Base-by-base conservation (phyloP, 1,140 invertebrate species). In the Drosophila bocki region DNA sequence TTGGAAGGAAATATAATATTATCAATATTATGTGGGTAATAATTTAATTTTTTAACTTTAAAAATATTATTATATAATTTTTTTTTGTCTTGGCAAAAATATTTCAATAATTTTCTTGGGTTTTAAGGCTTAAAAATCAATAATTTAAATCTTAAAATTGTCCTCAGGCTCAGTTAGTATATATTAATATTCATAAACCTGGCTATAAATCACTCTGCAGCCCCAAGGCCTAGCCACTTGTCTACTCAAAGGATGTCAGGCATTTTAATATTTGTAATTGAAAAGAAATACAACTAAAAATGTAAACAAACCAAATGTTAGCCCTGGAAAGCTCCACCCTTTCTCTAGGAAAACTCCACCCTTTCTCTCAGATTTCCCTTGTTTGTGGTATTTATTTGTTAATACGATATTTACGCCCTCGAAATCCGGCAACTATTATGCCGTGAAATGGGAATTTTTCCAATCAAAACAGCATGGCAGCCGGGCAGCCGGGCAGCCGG, bases 361-460 rank as follows among this genome's bases (percentile, higher is more conserved):
- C 60, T 17, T 58, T 61, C 12, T 3, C 29, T 6, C 39, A 7
- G 1, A 7, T 2, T 26, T 17, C 12, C 15, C 39, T 17, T 19
- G 48, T 41, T 39, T n/a, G 53, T 29, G 44, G 51, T 63, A 67
- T 80, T 80, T 60, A 59, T 81, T 81, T 70, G 44, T 37, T 81
- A 74, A 74, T 74, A 72, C 67, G 68, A 74, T 60, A 72, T 57
- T 70, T 41, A 70, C 69, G 67, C 67, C 69, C 69, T 53, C 22
- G 22, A 50, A 72, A 72, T 56, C 71, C 61, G 60, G 59, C 39
- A 53, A 62, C 62, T 82, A 69, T 78, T 82, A 70, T 82, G 56
- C 60, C 74, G 33, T 69, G 68, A 78, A 82, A 78, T 82, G 59
- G 74, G 74, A 44, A 78, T 64, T 79, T 70, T 45, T 82, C 78